Percentiles rank a stretch among this genome's conserved stretches.
Evolutionary conservation across 2,888 invertebrate species (phyloP).

Genomic region (Exocentrus adspersus): DNA sequence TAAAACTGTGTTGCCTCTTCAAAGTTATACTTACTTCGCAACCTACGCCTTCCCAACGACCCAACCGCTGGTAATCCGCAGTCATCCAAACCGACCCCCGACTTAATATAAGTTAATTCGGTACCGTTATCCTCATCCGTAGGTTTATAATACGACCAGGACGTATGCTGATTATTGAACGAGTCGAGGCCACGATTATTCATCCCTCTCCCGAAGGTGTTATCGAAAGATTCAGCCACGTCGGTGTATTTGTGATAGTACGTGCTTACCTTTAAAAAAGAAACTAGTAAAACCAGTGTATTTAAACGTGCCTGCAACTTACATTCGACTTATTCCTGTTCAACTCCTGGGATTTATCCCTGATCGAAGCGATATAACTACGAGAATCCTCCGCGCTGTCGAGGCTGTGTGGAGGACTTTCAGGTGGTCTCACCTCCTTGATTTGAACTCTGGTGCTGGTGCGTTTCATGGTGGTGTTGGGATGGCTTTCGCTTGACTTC

Average conservation of each 20-base stretch:
- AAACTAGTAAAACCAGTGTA: background rate
- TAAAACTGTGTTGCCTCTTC: too few relatives aligned
- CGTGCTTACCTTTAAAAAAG: slow-evolving; percentile 24
- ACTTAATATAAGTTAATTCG: too few relatives aligned
- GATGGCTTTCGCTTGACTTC: slow-evolving; percentile 22
- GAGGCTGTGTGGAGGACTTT: background rate
- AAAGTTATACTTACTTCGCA: too few relatives aligned
- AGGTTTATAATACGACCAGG: slow-evolving; percentile 46
- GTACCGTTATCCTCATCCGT: background rate
- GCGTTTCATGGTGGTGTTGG: slow-evolving; percentile 19
- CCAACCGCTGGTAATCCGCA: too few relatives aligned
- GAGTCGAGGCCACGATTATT: slow-evolving; percentile 11
- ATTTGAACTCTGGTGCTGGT: background rate
- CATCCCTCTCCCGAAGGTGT: slow-evolving; percentile 6
- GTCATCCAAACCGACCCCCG: too few relatives aligned
- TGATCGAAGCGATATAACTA: background rate
- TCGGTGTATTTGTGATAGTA: slow-evolving; percentile 42
- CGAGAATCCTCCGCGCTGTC: background rate
- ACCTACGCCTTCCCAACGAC: too few relatives aligned
- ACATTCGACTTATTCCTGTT: background rate
- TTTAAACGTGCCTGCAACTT: slow-evolving; percentile 3
- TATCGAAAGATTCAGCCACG: slow-evolving; percentile 34
- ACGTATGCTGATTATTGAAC: slow-evolving; percentile 38
- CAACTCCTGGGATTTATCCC: too few relatives aligned
- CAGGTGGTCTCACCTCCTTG: background rate